Percentiles rank a stretch among this genome's conserved stretches.
These are phyloP conservation scores for Vespertilio murinus DNA, from an alignment of 2,797 vertebrate genomes.

Conservation along the genomic window DNA sequence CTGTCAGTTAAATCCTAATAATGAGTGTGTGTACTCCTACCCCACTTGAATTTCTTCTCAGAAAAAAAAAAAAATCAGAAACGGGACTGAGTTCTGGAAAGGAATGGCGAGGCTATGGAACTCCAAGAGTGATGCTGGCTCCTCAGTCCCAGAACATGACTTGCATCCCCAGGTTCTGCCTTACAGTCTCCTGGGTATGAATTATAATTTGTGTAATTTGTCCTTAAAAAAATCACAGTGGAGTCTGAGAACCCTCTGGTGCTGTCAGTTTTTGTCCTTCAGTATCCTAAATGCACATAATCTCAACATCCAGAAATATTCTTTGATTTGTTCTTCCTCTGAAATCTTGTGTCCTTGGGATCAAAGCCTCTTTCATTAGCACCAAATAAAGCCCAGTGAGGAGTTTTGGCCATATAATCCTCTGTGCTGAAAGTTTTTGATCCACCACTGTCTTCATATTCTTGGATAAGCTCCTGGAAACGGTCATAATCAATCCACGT, in stretches of 20 bases:
- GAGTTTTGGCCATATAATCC: slow-evolving; percentile 91
- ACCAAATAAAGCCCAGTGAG: slow-evolving; percentile 92
- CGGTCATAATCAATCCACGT: slow-evolving; percentile 94
- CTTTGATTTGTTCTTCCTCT: slow-evolving; percentile 90
- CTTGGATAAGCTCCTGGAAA: slow-evolving; percentile 90
- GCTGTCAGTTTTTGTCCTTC: slow-evolving; percentile 5
- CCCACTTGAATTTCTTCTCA: neutral
- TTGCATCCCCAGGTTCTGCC: neutral
- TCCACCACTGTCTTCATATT: slow-evolving; percentile 83
- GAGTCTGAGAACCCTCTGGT: neutral
- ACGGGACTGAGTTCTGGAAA: neutral
- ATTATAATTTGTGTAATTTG: neutral
- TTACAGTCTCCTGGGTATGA: neutral
- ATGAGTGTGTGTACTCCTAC: too few relatives aligned
- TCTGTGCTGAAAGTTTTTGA: slow-evolving; percentile 86
- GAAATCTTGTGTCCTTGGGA: slow-evolving; percentile 90
- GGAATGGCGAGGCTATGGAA: neutral
- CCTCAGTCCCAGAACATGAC: neutral
- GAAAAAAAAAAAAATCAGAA: neutral
- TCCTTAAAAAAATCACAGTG: neutral
- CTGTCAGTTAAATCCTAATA: neutral
- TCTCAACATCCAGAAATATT: slow-evolving; percentile 92
- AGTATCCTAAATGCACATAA: neutral
- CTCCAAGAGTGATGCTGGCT: neutral
- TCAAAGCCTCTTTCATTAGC: slow-evolving; percentile 91